These are phyloP conservation scores for Mergus octosetaceus DNA, from an alignment of 2,797 vertebrate genomes.

Conservation along the genomic window DNA sequence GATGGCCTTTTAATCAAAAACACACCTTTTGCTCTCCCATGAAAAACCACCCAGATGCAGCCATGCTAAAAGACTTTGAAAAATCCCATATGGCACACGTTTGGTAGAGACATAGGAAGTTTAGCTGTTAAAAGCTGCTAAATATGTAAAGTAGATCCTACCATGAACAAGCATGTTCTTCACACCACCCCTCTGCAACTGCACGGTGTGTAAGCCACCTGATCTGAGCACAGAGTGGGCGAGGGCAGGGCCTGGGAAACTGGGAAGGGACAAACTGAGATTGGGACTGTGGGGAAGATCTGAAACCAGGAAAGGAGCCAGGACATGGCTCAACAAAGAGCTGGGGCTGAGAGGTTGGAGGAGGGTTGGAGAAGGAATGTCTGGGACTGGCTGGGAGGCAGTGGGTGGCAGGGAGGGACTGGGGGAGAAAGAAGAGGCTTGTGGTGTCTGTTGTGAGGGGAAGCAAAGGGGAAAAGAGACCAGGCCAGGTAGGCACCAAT, in stretches of 20 bases:
- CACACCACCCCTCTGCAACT: fast-evolving
- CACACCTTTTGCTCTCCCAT: background rate
- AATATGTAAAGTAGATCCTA: background rate
- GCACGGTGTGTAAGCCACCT: background rate
- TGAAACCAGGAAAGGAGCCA: background rate
- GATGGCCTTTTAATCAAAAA: background rate
- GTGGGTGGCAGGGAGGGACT: background rate
- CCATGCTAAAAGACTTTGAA: background rate
- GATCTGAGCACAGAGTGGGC: background rate
- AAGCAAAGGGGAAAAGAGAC: background rate
- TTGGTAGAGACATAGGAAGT: background rate
- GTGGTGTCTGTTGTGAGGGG: background rate
- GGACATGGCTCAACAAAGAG: background rate
- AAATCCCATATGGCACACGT: background rate
- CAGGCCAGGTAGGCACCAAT: background rate
- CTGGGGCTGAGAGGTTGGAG: background rate
- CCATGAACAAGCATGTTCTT: background rate
- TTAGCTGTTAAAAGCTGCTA: background rate
- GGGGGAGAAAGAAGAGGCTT: background rate
- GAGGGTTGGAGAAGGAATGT: background rate
- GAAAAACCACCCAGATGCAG: background rate
- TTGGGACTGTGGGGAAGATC: background rate
- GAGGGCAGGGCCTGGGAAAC: background rate
- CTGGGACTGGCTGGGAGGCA: background rate
- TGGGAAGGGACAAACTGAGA: background rate